Evolutionary conservation across 1,140 invertebrate genomes (phyloP).

Genomic region (Melanaphis sacchari): DNA sequence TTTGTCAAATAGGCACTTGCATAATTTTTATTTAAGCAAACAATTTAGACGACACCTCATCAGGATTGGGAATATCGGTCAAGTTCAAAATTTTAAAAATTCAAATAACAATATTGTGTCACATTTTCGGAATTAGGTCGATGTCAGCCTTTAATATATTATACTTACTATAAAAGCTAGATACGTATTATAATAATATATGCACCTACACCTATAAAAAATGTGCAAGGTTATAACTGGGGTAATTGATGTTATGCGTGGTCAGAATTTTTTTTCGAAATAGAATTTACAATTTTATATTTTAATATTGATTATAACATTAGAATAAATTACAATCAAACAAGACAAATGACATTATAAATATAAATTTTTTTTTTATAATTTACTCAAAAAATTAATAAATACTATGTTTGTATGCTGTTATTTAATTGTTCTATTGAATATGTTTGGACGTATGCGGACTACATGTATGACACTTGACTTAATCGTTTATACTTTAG

Average conservation of each 20-base stretch:
- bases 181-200: not conserved
- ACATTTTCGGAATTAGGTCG: not conserved
- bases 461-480: too few relatives aligned
- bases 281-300: not conserved
- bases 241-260: not conserved
- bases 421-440: not conserved
- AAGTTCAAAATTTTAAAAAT: not conserved
- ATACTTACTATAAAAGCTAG: not conserved
- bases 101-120: not conserved
- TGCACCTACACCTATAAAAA: not conserved
- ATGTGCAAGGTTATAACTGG: not conserved
- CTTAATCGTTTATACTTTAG: too few relatives aligned
- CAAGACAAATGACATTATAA: not conserved
- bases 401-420: not conserved
- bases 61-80: not conserved
- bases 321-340: not conserved
- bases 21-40: not conserved
- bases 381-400: not conserved
- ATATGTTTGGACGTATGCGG: too few relatives aligned
- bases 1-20: not conserved
- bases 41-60: not conserved
- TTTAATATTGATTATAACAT: not conserved
- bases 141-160: not conserved
- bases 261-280: not conserved
- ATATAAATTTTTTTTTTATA: not conserved